phyloP scores from a whole-genome alignment of 2,888 invertebrate species.

The Netelia inedita region DNA sequence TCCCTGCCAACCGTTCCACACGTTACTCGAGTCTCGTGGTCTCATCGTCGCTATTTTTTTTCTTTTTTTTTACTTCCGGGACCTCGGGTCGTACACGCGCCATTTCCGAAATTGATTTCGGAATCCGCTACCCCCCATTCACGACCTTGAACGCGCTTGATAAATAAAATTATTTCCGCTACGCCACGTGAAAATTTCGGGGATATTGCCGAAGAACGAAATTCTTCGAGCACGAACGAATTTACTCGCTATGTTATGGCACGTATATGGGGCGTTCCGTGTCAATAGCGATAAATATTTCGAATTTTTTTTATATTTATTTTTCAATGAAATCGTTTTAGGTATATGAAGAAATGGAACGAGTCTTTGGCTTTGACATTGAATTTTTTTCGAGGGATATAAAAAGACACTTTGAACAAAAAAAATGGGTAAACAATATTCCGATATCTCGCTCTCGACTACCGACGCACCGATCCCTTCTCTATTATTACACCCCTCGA shows the following conservation, averaged over 20 bases:
- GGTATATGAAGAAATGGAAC: not conserved
- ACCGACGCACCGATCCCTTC: not conserved
- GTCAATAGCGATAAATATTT: not conserved
- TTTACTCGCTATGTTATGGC: not conserved
- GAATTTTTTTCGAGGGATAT: no score
- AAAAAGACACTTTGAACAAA: no score
- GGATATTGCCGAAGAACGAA: not conserved
- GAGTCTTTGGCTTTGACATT: no score
- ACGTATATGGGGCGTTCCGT: not conserved
- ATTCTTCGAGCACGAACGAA: not conserved
- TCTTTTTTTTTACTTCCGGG: conserved; percentile 32
- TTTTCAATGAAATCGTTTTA: not conserved
- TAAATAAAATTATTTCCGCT: conserved; percentile 24
- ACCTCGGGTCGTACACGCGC: conserved; percentile 49
- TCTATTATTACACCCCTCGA: conserved; percentile 31
- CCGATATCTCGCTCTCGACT: not conserved
- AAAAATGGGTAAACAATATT: not conserved
- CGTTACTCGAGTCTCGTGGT: not conserved
- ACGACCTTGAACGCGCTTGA: conserved; percentile 28
- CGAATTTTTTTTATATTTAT: not conserved
- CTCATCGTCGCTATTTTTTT: not conserved
- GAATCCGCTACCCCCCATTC: conserved; percentile 28
- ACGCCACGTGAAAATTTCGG: not conserved
- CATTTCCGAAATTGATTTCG: conserved; percentile 57
- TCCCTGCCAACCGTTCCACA: not conserved